Conservation (phyloP, 92 coral and sea anemone genomes). For the Epizoanthus scotinus region DNA sequence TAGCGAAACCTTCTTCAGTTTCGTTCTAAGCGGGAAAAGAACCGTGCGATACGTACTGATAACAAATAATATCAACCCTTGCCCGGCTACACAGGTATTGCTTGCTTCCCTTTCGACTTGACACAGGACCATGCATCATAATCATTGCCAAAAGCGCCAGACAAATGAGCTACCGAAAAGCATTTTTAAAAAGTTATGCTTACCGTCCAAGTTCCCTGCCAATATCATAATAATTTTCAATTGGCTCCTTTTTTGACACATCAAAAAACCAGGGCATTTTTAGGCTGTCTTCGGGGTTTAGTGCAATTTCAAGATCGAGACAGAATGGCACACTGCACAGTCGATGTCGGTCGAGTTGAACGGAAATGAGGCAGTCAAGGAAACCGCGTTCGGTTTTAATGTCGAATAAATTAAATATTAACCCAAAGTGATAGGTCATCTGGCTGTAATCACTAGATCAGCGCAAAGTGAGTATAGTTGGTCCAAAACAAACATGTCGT, state of each 20-base stretch:
- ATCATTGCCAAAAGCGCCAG: constrained; percentile 14
- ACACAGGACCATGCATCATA: constrained; percentile 28
- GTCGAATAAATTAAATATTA: constrained; percentile 89
- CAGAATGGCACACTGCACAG: not conserved
- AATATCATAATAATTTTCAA: constrained; percentile 70
- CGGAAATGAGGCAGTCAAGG: constrained; percentile 20
- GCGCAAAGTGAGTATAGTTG: not conserved
- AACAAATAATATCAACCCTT: not conserved
- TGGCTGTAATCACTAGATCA: constrained; percentile 1
- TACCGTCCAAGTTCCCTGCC: constrained; percentile 86
- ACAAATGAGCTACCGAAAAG: not conserved
- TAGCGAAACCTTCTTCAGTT: constrained; percentile 11
- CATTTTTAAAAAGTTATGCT: not conserved
- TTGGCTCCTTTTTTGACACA: constrained; percentile 80
- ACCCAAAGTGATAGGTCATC: constrained; percentile 50
- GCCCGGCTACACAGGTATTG: constrained; percentile 27
- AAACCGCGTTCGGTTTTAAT: constrained; percentile 41
- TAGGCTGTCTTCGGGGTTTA: too few species aligned
- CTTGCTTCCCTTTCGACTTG: not conserved
- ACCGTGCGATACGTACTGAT: not conserved
- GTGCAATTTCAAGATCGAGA: too few species aligned
- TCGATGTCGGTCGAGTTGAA: not conserved
- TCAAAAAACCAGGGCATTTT: constrained; percentile 71
- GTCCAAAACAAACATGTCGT: constrained; percentile 45
- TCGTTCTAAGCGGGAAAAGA: not conserved